A percentile compares a stretch with the other conserved stretches of the same genome.
phyloP scores from a whole-genome alignment of 2,888 invertebrate genomes.

The Antitype chi region DNA sequence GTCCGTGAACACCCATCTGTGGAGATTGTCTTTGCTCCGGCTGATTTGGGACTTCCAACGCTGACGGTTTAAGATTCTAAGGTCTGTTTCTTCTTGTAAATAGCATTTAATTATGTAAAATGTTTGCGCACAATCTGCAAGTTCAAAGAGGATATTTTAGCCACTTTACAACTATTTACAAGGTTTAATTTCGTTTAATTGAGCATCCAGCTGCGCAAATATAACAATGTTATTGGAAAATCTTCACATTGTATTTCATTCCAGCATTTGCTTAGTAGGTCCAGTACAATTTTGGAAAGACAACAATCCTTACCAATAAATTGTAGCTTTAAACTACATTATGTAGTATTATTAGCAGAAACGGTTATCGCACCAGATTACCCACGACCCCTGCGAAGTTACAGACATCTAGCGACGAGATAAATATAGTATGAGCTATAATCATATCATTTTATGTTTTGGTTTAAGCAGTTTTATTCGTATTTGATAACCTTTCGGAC shows the following conservation, averaged over 20 bases:
- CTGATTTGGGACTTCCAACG: too few species aligned
- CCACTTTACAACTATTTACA: background rate
- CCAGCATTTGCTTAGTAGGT: background rate
- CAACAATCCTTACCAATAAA: background rate
- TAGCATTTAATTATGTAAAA: background rate
- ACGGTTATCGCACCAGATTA: conserved; percentile 22
- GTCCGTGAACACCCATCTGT: too few species aligned
- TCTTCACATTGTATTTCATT: background rate
- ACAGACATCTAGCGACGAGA: background rate
- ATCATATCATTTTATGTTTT: background rate
- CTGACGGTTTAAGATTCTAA: background rate
- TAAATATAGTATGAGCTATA: conserved; percentile 11
- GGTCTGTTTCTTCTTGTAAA: background rate
- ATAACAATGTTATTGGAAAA: background rate
- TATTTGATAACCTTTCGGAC: conserved; percentile 10
- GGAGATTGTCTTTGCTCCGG: too few species aligned
- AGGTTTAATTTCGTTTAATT: conserved; percentile 1
- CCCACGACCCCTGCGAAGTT: conserved; percentile 34
- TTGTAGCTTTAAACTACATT: background rate
- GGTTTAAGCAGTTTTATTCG: conserved; percentile 1
- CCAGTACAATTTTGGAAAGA: background rate
- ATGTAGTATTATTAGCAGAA: background rate
- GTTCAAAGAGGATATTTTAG: background rate
- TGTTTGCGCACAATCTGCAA: background rate
- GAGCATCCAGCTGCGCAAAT: background rate